These are phyloP conservation scores for Microdon myrmicae DNA, from an alignment of 2,888 invertebrate genomes.

Conservation along the genomic window DNA sequence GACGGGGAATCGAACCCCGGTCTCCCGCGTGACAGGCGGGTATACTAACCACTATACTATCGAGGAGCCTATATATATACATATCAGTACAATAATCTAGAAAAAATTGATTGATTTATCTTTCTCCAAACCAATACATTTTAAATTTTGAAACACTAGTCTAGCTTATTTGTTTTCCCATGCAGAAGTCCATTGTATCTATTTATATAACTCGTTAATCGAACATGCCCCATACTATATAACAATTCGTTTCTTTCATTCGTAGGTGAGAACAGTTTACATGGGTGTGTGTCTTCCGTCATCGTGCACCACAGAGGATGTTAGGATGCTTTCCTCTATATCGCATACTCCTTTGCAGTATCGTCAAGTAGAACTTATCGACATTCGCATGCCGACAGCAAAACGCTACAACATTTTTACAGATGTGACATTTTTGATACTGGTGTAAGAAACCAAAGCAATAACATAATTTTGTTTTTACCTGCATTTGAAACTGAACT, in stretches of 20 bases:
- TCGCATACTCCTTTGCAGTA: slow-evolving; percentile 68
- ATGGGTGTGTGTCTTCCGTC: slow-evolving; percentile 81
- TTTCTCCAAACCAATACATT: too few relatives aligned
- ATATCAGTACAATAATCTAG: too few relatives aligned
- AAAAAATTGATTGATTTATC: too few relatives aligned
- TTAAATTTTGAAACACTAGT: too few relatives aligned
- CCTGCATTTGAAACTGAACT: neutral
- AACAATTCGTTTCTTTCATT: slow-evolving; percentile 5
- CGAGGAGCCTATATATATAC: too few relatives aligned
- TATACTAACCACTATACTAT: too few relatives aligned
- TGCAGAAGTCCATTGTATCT: too few relatives aligned
- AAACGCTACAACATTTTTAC: slow-evolving; percentile 73
- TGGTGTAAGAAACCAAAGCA: slow-evolving; percentile 74
- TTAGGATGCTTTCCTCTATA: slow-evolving; percentile 70
- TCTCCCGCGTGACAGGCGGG: too few relatives aligned
- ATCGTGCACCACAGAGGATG: slow-evolving; percentile 73
- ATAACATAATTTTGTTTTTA: slow-evolving; percentile 16
- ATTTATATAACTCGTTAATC: too few relatives aligned
- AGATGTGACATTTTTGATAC: slow-evolving; percentile 78
- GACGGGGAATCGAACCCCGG: too few relatives aligned
- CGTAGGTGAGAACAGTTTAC: slow-evolving; percentile 78
- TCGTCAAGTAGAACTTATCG: slow-evolving; percentile 71
- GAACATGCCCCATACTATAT: too few relatives aligned
- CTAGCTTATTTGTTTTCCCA: too few relatives aligned
- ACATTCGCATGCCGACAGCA: slow-evolving; percentile 76